Evolutionary conservation across 2,888 invertebrate genomes (phyloP), one percentile per base, ranked within the genome.

Genomic region (Eupithecia subumbrata): DNA sequence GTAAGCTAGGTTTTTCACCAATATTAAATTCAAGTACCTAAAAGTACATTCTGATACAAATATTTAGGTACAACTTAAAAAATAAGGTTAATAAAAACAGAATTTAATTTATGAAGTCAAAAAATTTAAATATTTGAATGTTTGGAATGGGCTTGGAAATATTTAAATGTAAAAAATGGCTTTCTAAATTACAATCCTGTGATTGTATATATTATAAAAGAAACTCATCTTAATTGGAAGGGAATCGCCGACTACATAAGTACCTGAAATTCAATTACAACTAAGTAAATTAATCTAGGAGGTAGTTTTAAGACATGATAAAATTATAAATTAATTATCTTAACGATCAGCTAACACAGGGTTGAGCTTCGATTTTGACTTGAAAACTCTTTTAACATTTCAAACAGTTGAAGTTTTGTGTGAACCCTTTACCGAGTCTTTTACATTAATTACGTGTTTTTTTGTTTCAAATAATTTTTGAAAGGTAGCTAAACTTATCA

Each of bases 191-290:
- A 67, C 12, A 67, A 45, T 45, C 22, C 40, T 68, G 68, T 68
- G 43, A 43, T 84, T 92, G 92, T 93, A 93, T 89, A 92, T 92
- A 91, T 86, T 82, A 86, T 76, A 18, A 71, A 76, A 66, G 73
- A 78, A 71, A 80, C 75, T 90, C 90, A 89, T 87, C 86, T 88
- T 84, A 87, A 83, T 82, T 82, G 83, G 85, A 84, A 81, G 84
- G 83, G 84, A 87, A 90, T 90, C 91, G 92, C 93, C 90, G 92
- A 93, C 91, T 87, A 92, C 81, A 81, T 81, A 76, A 89, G 94
- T 94, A 94, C 94, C 94, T 94, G 94, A 94, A 89, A 87, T 93
- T 94, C 94, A 94, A 94, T 94, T 94, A 94, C 90, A 73, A 92
- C 88, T 94, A 92, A 92, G 92, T 89, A 83, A 91, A 86, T 81